phyloP scores from a whole-genome alignment of 2,888 invertebrate species.

The Ametastegia equiseti region DNA sequence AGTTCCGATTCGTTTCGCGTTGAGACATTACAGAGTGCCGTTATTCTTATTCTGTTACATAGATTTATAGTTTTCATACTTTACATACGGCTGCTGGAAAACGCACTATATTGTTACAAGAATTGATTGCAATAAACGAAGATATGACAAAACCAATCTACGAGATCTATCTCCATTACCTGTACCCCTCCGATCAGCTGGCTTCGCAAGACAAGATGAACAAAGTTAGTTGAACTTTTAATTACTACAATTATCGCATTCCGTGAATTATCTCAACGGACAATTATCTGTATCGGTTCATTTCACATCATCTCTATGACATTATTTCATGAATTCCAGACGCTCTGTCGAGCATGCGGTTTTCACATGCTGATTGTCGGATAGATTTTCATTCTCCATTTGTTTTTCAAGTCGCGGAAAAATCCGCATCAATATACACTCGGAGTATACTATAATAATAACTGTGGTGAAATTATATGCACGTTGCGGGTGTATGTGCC shows the following conservation, averaged over 20 bases:
- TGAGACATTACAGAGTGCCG: background rate
- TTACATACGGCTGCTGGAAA: background rate
- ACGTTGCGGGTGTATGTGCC: background rate
- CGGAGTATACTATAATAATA: too few relatives aligned
- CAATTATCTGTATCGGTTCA: background rate
- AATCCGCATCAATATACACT: too few relatives aligned
- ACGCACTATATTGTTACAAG: background rate
- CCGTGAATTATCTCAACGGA: slow-evolving; percentile 30
- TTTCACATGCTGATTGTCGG: too few relatives aligned
- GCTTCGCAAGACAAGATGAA: slow-evolving; percentile 2
- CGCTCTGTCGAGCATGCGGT: background rate
- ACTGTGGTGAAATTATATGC: too few relatives aligned
- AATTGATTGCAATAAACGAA: slow-evolving; percentile 24
- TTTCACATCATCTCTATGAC: background rate
- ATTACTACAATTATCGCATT: background rate
- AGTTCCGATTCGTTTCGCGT: background rate
- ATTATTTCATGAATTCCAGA: too few relatives aligned
- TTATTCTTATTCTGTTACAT: background rate
- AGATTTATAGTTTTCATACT: background rate
- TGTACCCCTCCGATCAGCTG: slow-evolving; percentile 30
- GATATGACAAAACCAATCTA: background rate
- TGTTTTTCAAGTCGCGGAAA: too few relatives aligned
- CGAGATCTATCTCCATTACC: slow-evolving; percentile 31
- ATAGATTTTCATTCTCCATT: too few relatives aligned
- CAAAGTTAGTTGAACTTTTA: slow-evolving; percentile 3